A percentile compares a stretch with the other conserved stretches of the same genome.
Conservation (phyloP, 1,140 invertebrate genomes). For the Coboldia fuscipes region DNA sequence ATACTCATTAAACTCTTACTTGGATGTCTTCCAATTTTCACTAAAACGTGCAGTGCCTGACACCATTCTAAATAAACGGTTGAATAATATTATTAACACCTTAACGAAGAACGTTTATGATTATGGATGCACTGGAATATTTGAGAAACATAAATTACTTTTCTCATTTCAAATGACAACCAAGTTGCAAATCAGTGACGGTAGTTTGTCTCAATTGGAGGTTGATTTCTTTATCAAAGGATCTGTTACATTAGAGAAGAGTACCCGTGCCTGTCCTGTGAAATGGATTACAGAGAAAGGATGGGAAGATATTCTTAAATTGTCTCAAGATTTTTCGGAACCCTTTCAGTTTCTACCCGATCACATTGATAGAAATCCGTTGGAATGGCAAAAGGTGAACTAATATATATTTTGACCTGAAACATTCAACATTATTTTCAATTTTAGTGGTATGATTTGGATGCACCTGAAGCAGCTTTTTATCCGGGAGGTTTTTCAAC, state of each 20-base stretch:
- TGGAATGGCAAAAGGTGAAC: constrained; percentile 37
- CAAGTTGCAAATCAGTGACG: constrained; percentile 49
- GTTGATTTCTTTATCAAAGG: constrained; percentile 85
- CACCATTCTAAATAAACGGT: constrained; percentile 38
- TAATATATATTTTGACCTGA: no score
- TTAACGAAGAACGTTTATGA: constrained; percentile 72
- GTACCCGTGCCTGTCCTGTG: constrained; percentile 36
- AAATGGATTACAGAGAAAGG: constrained; percentile 46
- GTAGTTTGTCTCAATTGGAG: constrained; percentile 37
- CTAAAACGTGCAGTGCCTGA: constrained; percentile 59
- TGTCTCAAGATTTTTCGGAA: constrained; percentile 42
- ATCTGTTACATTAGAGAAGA: constrained; percentile 50
- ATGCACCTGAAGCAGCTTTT: constrained; percentile 45
- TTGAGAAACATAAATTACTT: constrained; percentile 73
- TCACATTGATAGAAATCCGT: constrained; percentile 32
- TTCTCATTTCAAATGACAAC: constrained; percentile 79
- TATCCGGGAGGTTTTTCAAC: constrained; percentile 46
- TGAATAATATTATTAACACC: constrained; percentile 62
- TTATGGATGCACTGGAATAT: constrained; percentile 77
- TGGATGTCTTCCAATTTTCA: constrained; percentile 60
- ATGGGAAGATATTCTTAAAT: constrained; percentile 62
- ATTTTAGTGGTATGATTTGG: constrained; percentile 59
- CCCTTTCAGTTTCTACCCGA: constrained; percentile 39
- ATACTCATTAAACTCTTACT: constrained; percentile 59
- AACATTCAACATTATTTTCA: no score